phyloP scores from a whole-genome alignment of 2,797 vertebrate species.

The Thamnophis elegans region DNA sequence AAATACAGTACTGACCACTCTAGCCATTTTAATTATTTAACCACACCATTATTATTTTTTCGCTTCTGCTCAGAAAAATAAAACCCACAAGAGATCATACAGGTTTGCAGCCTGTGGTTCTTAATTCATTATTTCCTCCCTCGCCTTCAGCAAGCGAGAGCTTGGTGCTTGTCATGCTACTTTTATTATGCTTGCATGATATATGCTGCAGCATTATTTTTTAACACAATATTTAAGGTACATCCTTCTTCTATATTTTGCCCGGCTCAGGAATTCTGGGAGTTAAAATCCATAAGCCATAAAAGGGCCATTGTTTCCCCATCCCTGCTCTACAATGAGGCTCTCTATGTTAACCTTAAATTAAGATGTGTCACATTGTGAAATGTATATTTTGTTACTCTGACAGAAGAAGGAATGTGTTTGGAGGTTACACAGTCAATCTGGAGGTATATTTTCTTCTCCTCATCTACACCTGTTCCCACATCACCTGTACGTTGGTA shows the following conservation, averaged over 20 bases:
- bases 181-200: background rate
- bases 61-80: background rate
- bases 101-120: background rate
- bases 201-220: background rate
- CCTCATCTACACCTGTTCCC: slow-evolving; percentile 76
- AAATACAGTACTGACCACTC: background rate
- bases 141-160: background rate
- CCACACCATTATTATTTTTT: background rate
- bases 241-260: background rate
- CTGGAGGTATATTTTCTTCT: slow-evolving; percentile 89
- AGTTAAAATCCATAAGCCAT: background rate
- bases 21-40: background rate
- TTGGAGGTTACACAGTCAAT: slow-evolving; percentile 83
- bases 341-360: slow-evolving; percentile 12
- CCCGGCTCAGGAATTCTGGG: background rate
- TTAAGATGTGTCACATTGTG: background rate
- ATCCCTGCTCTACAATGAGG: background rate
- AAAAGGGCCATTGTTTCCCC: background rate
- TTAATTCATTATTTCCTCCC: background rate
- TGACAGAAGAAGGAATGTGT: slow-evolving; percentile 78
- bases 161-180: background rate
- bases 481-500: slow-evolving; percentile 82
- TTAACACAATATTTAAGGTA: background rate
- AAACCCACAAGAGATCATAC: background rate
- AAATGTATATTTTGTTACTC: slow-evolving; percentile 13